Evolutionary conservation across 2,888 invertebrate species (phyloP).

Genomic region (Tinea trinotella): DNA sequence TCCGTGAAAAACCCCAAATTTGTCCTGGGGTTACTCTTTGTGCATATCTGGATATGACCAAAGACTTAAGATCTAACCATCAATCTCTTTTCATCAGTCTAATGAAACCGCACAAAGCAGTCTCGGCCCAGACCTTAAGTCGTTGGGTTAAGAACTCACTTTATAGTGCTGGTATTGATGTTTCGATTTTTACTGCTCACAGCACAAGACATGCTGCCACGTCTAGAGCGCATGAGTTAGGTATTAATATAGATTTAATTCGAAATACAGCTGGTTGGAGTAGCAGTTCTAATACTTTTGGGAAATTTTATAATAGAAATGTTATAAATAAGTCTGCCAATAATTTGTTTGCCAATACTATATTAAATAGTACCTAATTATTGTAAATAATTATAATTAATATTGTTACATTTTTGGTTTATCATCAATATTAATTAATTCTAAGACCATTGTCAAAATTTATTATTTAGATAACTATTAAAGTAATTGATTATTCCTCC

Average conservation of each 20-base stretch:
- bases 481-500: slow-evolving; percentile 1
- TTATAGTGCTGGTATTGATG: slow-evolving; percentile 23
- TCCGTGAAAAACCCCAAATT: slow-evolving; percentile 22
- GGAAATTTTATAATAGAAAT: slow-evolving; percentile 26
- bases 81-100: slow-evolving; percentile 20
- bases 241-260: slow-evolving; percentile 26
- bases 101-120: slow-evolving; percentile 21
- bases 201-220: slow-evolving; percentile 28
- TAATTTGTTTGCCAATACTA: neutral
- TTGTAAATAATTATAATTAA: neutral
- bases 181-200: slow-evolving; percentile 21
- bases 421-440: neutral
- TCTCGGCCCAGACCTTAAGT: slow-evolving; percentile 24
- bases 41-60: slow-evolving; percentile 22
- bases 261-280: slow-evolving; percentile 26
- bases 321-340: slow-evolving; percentile 12
- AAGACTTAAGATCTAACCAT: neutral
- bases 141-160: slow-evolving; percentile 25
- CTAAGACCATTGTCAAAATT: neutral
- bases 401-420: neutral
- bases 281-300: slow-evolving; percentile 23
- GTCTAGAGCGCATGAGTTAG: slow-evolving; percentile 25
- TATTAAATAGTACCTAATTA: slow-evolving; percentile 1
- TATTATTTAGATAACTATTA: neutral
- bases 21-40: slow-evolving; percentile 23